Conservation (phyloP, 2,888 invertebrate genomes). For the Ischnura elegans region DNA sequence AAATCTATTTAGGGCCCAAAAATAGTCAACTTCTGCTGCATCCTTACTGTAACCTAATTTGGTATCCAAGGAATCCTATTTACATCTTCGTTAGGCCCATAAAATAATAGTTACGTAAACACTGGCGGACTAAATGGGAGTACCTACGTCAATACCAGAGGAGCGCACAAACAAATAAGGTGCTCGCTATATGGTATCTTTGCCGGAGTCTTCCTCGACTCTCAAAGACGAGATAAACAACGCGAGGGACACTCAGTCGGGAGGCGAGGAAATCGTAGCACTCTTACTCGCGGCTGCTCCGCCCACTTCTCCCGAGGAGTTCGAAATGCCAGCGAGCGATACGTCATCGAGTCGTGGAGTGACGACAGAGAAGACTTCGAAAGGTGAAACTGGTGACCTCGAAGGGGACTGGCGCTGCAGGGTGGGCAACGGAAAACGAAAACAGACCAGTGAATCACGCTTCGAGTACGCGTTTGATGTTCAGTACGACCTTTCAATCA, state of each 20-base stretch:
- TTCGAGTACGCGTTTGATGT: no score
- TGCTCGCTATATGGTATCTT: background rate
- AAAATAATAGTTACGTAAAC: no score
- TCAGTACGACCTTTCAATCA: no score
- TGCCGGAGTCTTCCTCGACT: background rate
- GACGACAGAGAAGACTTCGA: background rate
- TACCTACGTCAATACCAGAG: background rate
- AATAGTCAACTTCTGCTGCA: no score
- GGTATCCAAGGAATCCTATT: no score
- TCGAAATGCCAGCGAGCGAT: conserved; percentile 5
- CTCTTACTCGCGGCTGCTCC: background rate
- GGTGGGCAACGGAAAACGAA: background rate
- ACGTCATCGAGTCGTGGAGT: conserved; percentile 1
- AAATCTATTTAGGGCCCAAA: no score
- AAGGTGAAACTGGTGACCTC: background rate
- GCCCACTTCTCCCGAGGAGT: background rate
- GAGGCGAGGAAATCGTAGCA: background rate
- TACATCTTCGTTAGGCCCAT: no score
- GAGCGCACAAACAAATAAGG: background rate
- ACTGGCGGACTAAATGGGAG: no score
- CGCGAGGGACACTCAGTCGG: background rate
- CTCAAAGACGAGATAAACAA: background rate
- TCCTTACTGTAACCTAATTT: no score
- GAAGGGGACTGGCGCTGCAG: background rate
- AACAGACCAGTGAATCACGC: background rate